phyloP scores from a whole-genome alignment of 2,888 invertebrate genomes.

The Diaprepes abbreviatus region DNA sequence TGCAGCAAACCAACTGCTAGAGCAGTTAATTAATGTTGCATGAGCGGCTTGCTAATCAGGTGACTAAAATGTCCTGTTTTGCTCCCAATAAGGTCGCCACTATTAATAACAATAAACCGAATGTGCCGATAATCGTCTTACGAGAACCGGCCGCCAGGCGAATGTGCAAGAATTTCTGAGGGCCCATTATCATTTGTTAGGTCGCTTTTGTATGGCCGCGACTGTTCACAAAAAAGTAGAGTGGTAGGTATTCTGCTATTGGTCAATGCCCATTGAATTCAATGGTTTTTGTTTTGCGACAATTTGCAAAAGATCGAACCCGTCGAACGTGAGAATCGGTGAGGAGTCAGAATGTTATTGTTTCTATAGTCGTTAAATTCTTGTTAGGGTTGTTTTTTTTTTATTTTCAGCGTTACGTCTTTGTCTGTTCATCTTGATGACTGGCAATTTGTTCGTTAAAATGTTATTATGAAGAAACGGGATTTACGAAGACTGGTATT shows the following conservation, averaged over 20 bases:
- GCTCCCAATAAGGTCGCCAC: conserved; percentile 66
- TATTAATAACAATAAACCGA: conserved; percentile 70
- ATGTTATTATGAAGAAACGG: too few relatives aligned
- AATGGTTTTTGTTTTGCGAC: conserved; percentile 45
- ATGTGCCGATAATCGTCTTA: conserved; percentile 69
- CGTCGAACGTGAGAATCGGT: conserved; percentile 50
- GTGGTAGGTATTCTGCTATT: conserved; percentile 45
- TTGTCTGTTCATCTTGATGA: too few relatives aligned
- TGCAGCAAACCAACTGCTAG: conserved; percentile 59
- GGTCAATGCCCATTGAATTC: conserved; percentile 48
- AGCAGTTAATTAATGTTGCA: conserved; percentile 63
- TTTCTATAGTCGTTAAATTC: conserved; percentile 47
- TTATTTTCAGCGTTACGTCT: conserved; percentile 23
- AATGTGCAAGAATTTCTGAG: conserved; percentile 66
- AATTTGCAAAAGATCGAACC: conserved; percentile 50
- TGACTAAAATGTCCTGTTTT: conserved; percentile 67
- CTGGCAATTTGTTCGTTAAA: too few relatives aligned
- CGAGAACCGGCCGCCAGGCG: conserved; percentile 62
- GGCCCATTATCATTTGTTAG: conserved; percentile 68
- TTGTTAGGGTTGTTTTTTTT: conserved; percentile 40
- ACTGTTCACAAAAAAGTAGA: conserved; percentile 38
- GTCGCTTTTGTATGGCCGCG: conserved; percentile 53
- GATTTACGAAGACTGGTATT: too few relatives aligned
- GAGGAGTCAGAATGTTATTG: conserved; percentile 50
- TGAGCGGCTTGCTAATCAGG: conserved; percentile 64